Evolutionary conservation across 2,797 vertebrate genomes (phyloP).

Genomic region (Manis pentadactyla): DNA sequence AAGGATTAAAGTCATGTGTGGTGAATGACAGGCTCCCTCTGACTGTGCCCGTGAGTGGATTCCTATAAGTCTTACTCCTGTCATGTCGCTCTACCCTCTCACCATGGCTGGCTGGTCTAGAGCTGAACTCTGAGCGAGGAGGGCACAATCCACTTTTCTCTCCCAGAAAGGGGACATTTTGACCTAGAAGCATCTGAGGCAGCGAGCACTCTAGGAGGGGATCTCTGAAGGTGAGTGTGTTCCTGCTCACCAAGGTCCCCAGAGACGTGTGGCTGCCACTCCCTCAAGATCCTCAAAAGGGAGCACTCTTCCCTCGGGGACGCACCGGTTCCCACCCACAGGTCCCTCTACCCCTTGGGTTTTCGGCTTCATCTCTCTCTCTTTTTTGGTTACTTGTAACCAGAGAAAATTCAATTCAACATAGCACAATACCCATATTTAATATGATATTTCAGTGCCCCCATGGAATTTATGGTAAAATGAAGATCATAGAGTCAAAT

Average conservation of each 20-base stretch:
- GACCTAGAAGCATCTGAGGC: background rate
- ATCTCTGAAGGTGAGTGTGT: background rate
- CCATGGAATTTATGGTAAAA: background rate
- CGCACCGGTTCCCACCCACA: background rate
- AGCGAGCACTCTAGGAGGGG: background rate
- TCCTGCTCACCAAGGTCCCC: accelerated
- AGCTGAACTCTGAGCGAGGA: background rate
- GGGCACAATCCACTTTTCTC: background rate
- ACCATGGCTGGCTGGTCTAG: background rate
- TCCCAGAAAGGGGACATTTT: background rate
- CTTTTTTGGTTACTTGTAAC: background rate
- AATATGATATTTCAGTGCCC: background rate
- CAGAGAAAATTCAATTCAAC: background rate
- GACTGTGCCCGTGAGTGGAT: background rate
- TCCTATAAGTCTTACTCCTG: background rate
- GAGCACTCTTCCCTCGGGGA: background rate
- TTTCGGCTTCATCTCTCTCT: background rate
- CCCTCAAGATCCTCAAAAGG: no score
- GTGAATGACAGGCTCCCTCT: no score
- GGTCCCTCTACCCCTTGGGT: background rate
- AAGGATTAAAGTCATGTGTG: background rate
- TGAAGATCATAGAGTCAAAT: background rate
- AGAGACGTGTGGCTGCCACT: background rate
- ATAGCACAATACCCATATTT: background rate
- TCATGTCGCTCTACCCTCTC: background rate